A percentile compares a stretch with the other conserved stretches of the same genome.
Evolutionary conservation across 2,113 vertebrate genomes (phyloP).

Genomic region (Neogale vison): DNA sequence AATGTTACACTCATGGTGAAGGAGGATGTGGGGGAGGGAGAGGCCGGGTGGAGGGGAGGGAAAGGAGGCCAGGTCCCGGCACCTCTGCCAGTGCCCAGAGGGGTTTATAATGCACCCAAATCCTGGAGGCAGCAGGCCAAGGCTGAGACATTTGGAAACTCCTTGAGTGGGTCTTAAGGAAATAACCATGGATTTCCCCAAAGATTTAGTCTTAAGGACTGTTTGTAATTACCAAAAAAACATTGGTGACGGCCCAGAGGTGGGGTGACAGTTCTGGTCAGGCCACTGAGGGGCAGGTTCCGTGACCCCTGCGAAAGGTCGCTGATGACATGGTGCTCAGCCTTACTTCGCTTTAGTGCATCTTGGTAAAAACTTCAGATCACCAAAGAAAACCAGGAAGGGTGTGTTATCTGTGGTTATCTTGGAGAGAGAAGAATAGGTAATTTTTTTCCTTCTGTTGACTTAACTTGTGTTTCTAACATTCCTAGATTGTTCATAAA

Average conservation of each 20-base stretch:
- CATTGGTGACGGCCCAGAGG: neutral
- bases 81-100: neutral
- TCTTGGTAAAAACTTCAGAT: neutral
- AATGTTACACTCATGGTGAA: neutral
- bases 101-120: neutral
- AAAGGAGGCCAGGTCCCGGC: neutral
- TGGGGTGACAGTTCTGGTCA: neutral
- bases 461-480: constrained; percentile 5
- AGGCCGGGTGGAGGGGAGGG: neutral
- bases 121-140: neutral
- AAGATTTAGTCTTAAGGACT: neutral
- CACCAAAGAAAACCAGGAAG: neutral
- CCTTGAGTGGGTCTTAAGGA: constrained; percentile 4
- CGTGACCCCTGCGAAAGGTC: neutral
- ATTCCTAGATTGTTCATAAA: neutral
- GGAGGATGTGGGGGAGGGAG: neutral
- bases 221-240: constrained; percentile 7
- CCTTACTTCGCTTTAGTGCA: neutral
- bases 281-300: neutral
- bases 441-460: neutral
- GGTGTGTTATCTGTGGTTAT: neutral
- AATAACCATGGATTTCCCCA: neutral
- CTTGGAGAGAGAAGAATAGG: neutral
- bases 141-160: neutral
- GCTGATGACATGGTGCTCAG: neutral